phyloP scores from a whole-genome alignment of 2,888 invertebrate species.

The Desoria tigrina region DNA sequence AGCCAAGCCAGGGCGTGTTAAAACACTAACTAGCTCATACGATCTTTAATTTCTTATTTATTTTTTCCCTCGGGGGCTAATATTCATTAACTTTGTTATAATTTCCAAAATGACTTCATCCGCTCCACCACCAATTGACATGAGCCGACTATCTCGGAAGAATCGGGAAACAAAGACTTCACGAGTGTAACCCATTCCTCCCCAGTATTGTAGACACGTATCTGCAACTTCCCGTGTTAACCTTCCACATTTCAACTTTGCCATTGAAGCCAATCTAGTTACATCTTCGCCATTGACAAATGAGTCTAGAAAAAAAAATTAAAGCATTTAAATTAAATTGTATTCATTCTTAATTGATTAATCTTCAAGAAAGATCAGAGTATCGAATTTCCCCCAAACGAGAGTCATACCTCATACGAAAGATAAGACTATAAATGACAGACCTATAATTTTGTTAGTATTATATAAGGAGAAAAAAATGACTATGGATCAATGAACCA shows the following conservation, averaged over 20 bases:
- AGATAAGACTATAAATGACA: too few species aligned
- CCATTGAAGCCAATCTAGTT: slow-evolving; percentile 62
- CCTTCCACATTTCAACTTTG: slow-evolving; percentile 62
- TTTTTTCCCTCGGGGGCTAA: slow-evolving; percentile 54
- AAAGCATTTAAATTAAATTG: slow-evolving; percentile 56
- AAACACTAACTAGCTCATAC: too few species aligned
- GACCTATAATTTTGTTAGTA: too few species aligned
- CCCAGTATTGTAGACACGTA: slow-evolving; percentile 63
- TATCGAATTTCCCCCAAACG: too few species aligned
- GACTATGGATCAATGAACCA: not conserved
- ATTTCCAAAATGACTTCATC: slow-evolving; percentile 64
- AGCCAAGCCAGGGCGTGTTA: too few species aligned
- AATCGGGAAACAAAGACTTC: slow-evolving; percentile 57
- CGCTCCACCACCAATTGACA: slow-evolving; percentile 63
- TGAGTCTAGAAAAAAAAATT: slow-evolving; percentile 57
- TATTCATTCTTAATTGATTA: not conserved
- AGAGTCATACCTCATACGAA: too few species aligned
- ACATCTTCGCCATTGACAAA: slow-evolving; percentile 56
- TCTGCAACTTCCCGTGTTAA: slow-evolving; percentile 60
- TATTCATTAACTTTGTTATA: slow-evolving; percentile 62
- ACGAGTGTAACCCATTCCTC: slow-evolving; percentile 63
- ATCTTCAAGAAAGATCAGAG: too few species aligned
- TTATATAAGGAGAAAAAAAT: too few species aligned
- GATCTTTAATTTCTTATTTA: too few species aligned
- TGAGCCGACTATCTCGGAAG: slow-evolving; percentile 59